A percentile compares a stretch with the other conserved stretches of the same genome.
These are phyloP conservation scores for Phalacrocorax carbo DNA, from an alignment of 2,113 vertebrate species.

Conservation along the genomic window DNA sequence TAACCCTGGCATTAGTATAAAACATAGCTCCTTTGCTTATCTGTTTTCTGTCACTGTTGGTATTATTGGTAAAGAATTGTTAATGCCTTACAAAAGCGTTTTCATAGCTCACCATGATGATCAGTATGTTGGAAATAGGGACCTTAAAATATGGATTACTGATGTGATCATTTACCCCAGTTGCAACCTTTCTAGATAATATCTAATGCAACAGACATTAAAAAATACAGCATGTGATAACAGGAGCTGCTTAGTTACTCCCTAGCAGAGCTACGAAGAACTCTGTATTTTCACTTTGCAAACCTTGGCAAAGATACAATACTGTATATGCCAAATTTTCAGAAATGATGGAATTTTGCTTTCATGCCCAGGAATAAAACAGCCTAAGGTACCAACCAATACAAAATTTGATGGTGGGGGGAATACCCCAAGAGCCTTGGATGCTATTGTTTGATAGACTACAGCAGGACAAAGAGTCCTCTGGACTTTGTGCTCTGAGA, in stretches of 20 bases:
- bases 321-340: constrained; percentile 43
- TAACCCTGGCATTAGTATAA: background rate
- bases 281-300: constrained; percentile 53
- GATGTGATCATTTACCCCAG: constrained; percentile 21
- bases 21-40: background rate
- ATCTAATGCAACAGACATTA: constrained; percentile 32
- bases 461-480: background rate
- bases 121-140: background rate
- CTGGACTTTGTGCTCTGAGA: background rate
- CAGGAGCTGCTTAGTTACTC: constrained; percentile 34
- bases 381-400: constrained; percentile 7
- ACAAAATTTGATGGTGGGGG: background rate
- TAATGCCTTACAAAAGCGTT: background rate
- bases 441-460: background rate
- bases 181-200: constrained; percentile 17
- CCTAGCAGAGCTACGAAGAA: constrained; percentile 26
- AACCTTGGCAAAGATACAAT: constrained; percentile 51
- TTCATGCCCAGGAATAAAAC: constrained; percentile 32
- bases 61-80: background rate
- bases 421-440: background rate
- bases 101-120: background rate
- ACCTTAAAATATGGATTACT: background rate
- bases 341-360: constrained; percentile 32
- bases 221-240: constrained; percentile 28
- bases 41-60: background rate